Percentiles rank a stretch among this genome's conserved stretches.
Conservation (phyloP, 2,888 invertebrate genomes). For the Agonum fuliginosum region DNA sequence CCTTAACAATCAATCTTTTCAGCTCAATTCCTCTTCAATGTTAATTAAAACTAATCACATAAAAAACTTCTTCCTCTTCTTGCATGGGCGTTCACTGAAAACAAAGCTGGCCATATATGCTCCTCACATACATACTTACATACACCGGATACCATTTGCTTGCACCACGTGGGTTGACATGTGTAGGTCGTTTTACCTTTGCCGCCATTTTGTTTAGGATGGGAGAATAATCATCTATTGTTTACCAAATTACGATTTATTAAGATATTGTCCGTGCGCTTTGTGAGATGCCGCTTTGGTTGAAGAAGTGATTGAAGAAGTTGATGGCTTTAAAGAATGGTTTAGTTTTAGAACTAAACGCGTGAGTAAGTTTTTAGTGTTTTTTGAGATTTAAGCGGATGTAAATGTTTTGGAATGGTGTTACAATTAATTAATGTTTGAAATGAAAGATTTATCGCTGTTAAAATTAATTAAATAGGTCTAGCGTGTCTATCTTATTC, state of each 20-base stretch:
- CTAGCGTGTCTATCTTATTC: too few relatives aligned
- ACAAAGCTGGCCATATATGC: slow-evolving; percentile 7
- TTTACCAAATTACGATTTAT: slow-evolving; percentile 45
- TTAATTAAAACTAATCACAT: too few relatives aligned
- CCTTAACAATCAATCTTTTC: too few relatives aligned
- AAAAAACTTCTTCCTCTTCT: not conserved
- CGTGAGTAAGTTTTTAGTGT: not conserved
- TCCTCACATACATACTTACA: not conserved
- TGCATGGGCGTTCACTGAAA: not conserved
- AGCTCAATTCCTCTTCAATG: too few relatives aligned
- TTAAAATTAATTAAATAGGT: not conserved
- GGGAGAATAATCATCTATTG: slow-evolving; percentile 42
- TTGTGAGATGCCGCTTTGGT: slow-evolving; percentile 11
- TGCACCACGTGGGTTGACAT: slow-evolving; percentile 14
- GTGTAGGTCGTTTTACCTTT: slow-evolving; percentile 15
- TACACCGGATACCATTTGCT: slow-evolving; percentile 6
- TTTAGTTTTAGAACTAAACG: too few relatives aligned
- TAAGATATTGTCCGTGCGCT: slow-evolving; percentile 32
- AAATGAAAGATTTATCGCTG: not conserved
- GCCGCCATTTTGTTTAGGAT: not conserved
- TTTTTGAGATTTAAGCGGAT: not conserved
- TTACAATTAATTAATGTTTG: not conserved
- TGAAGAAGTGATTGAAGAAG: not conserved
- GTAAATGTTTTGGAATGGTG: not conserved
- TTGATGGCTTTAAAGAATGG: not conserved